Evolutionary conservation across 2,113 vertebrate species (phyloP), one percentile per base, ranked within the genome.

Genomic region (Ceyx cyanopectus): DNA sequence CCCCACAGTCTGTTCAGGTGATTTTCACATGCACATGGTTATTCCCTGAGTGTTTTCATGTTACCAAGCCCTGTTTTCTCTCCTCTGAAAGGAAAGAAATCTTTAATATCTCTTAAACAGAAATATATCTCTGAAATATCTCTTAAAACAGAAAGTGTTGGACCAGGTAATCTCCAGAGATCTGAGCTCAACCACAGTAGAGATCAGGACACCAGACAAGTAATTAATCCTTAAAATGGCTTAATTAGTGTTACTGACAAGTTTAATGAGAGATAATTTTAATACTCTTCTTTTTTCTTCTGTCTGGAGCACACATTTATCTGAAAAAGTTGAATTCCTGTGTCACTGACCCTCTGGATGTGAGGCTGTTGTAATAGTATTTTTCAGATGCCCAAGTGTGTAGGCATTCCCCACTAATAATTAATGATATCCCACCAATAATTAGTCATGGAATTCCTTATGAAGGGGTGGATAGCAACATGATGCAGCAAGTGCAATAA

Each of bases 21-120:
- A 24, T 21, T 13, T 5, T 34, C 67, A 2, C 4, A 5, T 27
- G 29, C 29, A 6, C 3, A 0, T 4, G n/a, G n/a, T 51, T 76
- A 48, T 46, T 74, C 11, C 12, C 16, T 32, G 6, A 22, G 32
- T 54, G 56, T 30, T 61, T 80, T 73, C 75, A 1, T 77, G 18
- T 22, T 43, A 21, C 51, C 30, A 32, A 24, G 34, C 7, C 24
- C 4, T 34, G 3, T 56, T 70, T 14, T 51, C 50, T 51, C 73
- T 84, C 63, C 50, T 79, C 2, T 37, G n/a, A 83, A 74, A 66
- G 57, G 41, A 43, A 78, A 63, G 15, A 46, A 43, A 56, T 48
- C 5, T 20, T 66, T 53, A 3, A 50, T 23, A 50, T 50, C 48
- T 50, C 22, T 50, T 27, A 50, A 81, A 30, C 2, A 15, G 16